These are phyloP conservation scores for Malachius bipustulatus DNA, from an alignment of 2,888 invertebrate genomes.

Conservation along the genomic window DNA sequence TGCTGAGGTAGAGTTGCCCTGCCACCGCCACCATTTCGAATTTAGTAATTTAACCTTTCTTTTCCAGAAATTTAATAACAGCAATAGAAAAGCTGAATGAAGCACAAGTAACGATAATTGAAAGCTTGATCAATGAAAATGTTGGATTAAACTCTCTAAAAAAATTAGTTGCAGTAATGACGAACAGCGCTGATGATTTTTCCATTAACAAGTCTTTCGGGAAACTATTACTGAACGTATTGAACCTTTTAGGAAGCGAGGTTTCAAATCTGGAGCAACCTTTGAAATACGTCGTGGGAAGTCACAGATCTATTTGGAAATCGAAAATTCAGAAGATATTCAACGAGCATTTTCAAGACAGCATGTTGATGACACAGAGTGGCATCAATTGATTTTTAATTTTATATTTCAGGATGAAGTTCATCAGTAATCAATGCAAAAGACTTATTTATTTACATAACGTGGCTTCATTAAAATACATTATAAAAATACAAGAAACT, in stretches of 20 bases:
- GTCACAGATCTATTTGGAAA: conserved; percentile 23
- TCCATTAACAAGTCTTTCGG: conserved; percentile 20
- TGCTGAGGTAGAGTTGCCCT: too few relatives aligned
- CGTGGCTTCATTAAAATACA: conserved; percentile 2
- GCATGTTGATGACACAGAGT: conserved; percentile 18
- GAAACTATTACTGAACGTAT: conserved; percentile 20
- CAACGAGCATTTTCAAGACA: conserved; percentile 18
- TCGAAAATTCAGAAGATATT: conserved; percentile 19
- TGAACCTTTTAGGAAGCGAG: conserved; percentile 18
- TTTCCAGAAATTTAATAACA: conserved; percentile 19
- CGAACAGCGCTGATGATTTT: conserved; percentile 16
- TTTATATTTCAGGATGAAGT: too few relatives aligned
- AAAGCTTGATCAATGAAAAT: conserved; percentile 16
- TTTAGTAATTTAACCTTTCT: too few relatives aligned
- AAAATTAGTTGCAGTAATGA: conserved; percentile 20
- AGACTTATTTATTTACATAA: too few relatives aligned
- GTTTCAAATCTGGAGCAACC: conserved; percentile 19
- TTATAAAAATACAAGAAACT: conserved; percentile 3
- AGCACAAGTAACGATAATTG: conserved; percentile 19
- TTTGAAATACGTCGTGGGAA: conserved; percentile 21
- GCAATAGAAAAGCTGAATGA: conserved; percentile 15
- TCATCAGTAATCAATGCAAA: too few relatives aligned
- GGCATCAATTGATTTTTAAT: conserved; percentile 14
- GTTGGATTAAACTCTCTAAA: conserved; percentile 16
- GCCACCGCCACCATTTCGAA: too few relatives aligned